Base-by-base conservation (phyloP, 2,797 vertebrate species). In the Enteromius unitaeniatus region DNA sequence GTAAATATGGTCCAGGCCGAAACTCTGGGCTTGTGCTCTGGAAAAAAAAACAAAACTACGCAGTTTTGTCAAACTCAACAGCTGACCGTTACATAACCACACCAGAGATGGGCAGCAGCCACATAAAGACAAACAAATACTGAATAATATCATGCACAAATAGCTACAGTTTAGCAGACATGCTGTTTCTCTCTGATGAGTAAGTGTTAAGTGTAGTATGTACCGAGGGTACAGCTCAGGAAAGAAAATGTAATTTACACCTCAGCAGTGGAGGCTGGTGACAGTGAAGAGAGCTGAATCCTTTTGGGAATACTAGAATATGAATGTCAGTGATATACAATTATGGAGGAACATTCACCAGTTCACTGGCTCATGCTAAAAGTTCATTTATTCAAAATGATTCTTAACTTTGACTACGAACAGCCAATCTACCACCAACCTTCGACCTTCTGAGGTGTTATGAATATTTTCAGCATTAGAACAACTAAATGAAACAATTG, bases 221-320 rank as follows among this genome's bases (percentile, higher is more conserved):
- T 26, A 64, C 19, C 14, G 4, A 23, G 26, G 23, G 26, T 23
- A 60, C 10, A 81, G 26, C 60, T 6, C 45, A 76, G 60, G 47
- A 21, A 68, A 42, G 72, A 45, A 75, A 75, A 65, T 76, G 47
- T 68, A 53, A 82, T 82, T 76, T 55, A 76, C 72, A 83, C 81
- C 72, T 68, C 81, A 68, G 72, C 31, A 2, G 47, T 42, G 45
- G 9, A 67, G 23, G 70, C 45, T 53, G 6, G 60, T 9, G 72
- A 76, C 19, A 37, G 81, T 26, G n/a, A 76, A 28, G 81, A 64
- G 40, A 73, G 31, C n/a, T 6, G 21, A 67, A 49, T 65, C n/a
- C 81, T 67, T 82, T 67, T 28, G 60, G 81, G 81, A 83, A 76
- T 67, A 51, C 62, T 31, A n/a, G 10, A 76, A 76, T 58, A 28